phyloP scores from a whole-genome alignment of 2,797 vertebrate species.

The Etheostoma nigrum region DNA sequence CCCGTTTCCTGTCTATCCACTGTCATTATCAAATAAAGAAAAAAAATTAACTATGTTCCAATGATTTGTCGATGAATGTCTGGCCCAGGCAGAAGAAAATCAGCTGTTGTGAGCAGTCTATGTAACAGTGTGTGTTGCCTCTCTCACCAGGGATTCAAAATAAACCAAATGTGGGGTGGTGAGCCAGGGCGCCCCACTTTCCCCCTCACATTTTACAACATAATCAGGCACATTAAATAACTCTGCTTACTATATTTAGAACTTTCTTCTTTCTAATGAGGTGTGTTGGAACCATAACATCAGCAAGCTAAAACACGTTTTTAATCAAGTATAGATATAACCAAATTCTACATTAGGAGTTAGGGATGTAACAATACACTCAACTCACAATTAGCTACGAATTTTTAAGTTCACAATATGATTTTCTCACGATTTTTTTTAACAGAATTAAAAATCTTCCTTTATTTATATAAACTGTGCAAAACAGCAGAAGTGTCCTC shows the following conservation, averaged over 20 bases:
- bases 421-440: too few relatives aligned
- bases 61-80: constrained; percentile 5
- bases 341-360: neutral
- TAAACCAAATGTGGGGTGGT: neutral
- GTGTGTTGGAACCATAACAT: neutral
- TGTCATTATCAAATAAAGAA: too few relatives aligned
- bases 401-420: too few relatives aligned
- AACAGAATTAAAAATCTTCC: too few relatives aligned
- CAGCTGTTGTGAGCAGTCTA: neutral
- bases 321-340: neutral
- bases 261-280: neutral
- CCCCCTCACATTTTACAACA: neutral
- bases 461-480: too few relatives aligned
- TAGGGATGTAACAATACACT: neutral
- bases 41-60: neutral
- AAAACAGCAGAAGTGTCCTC: too few relatives aligned
- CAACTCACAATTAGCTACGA: too few relatives aligned
- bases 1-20: too few relatives aligned
- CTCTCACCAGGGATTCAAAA: neutral
- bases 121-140: constrained; percentile 3
- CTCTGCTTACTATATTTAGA: neutral
- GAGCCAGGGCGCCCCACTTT: neutral
- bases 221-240: neutral
- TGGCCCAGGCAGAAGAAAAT: neutral
- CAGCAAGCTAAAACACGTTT: neutral